Evolutionary conservation across 2,797 vertebrate genomes (phyloP).

Genomic region (Todus mexicanus): DNA sequence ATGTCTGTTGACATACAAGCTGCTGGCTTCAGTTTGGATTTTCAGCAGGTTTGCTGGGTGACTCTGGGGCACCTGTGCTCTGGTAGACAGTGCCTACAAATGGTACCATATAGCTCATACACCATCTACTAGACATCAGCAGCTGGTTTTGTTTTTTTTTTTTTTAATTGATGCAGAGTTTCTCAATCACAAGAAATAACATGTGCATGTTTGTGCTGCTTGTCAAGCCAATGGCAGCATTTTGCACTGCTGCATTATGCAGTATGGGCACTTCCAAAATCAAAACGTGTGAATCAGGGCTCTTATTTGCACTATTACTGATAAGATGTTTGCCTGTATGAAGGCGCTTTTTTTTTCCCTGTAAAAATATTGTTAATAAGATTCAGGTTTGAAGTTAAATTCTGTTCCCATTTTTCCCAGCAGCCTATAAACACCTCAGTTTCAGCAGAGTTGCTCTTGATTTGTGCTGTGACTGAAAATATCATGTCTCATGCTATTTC

Average conservation of each 20-base stretch:
- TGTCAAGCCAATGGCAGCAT: neutral
- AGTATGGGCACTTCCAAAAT: neutral
- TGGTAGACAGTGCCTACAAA: neutral
- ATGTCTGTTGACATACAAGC: neutral
- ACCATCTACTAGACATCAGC: neutral
- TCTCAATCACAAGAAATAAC: neutral
- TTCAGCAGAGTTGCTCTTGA: neutral
- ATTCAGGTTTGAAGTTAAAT: neutral
- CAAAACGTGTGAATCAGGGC: neutral
- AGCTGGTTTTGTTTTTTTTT: neutral
- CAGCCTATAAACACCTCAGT: neutral
- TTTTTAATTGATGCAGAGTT: neutral
- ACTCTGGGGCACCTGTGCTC: neutral
- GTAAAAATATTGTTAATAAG: neutral
- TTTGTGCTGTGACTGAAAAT: neutral
- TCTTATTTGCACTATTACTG: neutral
- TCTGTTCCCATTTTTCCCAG: neutral
- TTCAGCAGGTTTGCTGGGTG: neutral
- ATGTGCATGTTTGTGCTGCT: neutral
- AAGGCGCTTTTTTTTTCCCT: neutral
- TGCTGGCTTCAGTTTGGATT: neutral
- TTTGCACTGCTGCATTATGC: neutral
- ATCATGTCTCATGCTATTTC: neutral
- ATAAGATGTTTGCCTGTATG: neutral
- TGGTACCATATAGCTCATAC: neutral